These are phyloP conservation scores for Ptychoptera contaminata DNA, from an alignment of 2,888 invertebrate species.

Conservation along the genomic window DNA sequence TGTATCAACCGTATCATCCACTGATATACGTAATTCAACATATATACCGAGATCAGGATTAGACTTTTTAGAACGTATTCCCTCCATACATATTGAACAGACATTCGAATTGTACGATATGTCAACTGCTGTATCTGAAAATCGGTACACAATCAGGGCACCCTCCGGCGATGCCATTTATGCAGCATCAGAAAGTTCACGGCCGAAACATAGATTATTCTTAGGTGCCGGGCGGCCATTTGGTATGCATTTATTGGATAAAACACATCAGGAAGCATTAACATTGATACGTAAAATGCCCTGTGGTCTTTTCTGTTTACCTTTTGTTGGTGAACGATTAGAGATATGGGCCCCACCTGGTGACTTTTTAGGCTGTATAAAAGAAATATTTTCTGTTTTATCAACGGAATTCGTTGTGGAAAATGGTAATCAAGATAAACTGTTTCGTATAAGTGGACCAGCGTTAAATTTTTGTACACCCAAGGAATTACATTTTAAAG, in stretches of 20 bases:
- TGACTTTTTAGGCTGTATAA: slow-evolving; percentile 50
- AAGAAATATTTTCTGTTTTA: slow-evolving; percentile 50
- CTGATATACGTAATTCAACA: slow-evolving; percentile 12
- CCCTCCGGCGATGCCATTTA: slow-evolving; percentile 61
- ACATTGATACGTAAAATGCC: slow-evolving; percentile 53
- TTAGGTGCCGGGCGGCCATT: slow-evolving; percentile 56
- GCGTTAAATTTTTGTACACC: slow-evolving; percentile 41
- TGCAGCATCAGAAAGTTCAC: slow-evolving; percentile 52
- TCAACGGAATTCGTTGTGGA: slow-evolving; percentile 52
- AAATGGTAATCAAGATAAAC: slow-evolving; percentile 41
- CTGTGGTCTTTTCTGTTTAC: slow-evolving; percentile 52
- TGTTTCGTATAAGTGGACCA: slow-evolving; percentile 61
- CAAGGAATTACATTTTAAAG: slow-evolving; percentile 46
- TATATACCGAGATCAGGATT: slow-evolving; percentile 44
- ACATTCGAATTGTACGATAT: slow-evolving; percentile 62
- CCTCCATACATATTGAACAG: slow-evolving; percentile 58
- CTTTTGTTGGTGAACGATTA: slow-evolving; percentile 38
- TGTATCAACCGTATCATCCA: not conserved
- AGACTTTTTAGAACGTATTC: slow-evolving; percentile 52
- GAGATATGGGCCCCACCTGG: slow-evolving; percentile 58
- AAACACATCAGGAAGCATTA: slow-evolving; percentile 68
- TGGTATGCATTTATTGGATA: slow-evolving; percentile 65
- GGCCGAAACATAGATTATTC: slow-evolving; percentile 42
- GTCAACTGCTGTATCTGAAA: slow-evolving; percentile 43
- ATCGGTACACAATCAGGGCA: slow-evolving; percentile 54